Conservation (phyloP, 1,140 invertebrate species). For the Atopsyche davidsoni region DNA sequence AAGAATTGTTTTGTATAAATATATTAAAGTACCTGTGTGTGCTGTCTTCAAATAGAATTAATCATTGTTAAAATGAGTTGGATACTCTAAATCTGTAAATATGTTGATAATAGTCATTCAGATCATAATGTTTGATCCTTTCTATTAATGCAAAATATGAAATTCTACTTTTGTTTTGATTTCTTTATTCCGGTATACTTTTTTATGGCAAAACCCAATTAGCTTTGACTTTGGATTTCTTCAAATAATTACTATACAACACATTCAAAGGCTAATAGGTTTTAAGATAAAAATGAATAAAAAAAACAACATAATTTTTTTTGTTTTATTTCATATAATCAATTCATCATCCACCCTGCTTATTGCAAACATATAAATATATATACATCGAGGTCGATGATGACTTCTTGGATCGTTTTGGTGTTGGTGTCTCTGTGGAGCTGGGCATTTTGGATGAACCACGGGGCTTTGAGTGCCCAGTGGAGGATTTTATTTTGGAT, state of each 20-base stretch:
- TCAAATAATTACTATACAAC: constrained; percentile 18
- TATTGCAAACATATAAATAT: no score
- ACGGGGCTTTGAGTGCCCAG: no score
- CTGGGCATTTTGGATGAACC: no score
- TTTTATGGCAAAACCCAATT: constrained; percentile 17
- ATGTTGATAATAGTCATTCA: constrained; percentile 28
- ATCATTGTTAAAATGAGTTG: constrained; percentile 18
- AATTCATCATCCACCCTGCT: no score
- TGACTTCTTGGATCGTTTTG: no score
- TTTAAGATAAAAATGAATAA: constrained; percentile 25
- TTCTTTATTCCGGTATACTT: constrained; percentile 4
- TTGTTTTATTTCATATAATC: no score
- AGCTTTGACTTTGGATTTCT: constrained; percentile 19
- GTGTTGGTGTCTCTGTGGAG: no score
- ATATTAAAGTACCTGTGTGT: constrained; percentile 18
- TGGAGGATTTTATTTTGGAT: no score
- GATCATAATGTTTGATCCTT: constrained; percentile 17
- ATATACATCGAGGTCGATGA: no score
- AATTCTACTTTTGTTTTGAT: constrained; percentile 22
- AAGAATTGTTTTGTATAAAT: constrained; percentile 16
- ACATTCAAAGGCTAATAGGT: constrained; percentile 27
- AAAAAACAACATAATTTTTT: no score
- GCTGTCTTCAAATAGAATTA: constrained; percentile 13
- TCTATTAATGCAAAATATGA: constrained; percentile 22
- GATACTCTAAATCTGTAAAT: constrained; percentile 20